A percentile compares a stretch with the other conserved stretches of the same genome.
phyloP scores from a whole-genome alignment of 1,140 invertebrate species.

The Ips typographus region DNA sequence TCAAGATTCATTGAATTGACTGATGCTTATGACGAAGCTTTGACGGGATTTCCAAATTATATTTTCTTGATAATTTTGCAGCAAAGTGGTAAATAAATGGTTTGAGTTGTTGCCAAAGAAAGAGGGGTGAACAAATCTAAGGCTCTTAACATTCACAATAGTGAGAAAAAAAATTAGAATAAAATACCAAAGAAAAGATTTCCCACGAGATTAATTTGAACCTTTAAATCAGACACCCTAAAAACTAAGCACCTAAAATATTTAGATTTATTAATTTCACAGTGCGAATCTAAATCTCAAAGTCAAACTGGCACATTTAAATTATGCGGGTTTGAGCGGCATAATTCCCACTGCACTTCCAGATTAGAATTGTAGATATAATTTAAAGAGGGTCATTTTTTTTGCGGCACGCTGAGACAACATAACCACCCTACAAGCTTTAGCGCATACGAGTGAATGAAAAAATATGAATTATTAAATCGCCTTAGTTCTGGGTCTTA shows the following conservation, averaged over 20 bases:
- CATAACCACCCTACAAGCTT: constrained; percentile 25
- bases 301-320: constrained; percentile 16
- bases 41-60: too few species aligned
- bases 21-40: too few species aligned
- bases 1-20: too few species aligned
- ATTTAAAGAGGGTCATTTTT: constrained; percentile 37
- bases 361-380: constrained; percentile 26
- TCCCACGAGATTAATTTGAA: not conserved
- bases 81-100: too few species aligned
- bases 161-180: too few species aligned
- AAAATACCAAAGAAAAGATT: not conserved
- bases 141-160: too few species aligned
- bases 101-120: too few species aligned
- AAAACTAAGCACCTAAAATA: constrained; percentile 20
- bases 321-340: constrained; percentile 31
- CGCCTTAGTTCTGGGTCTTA: constrained; percentile 1
- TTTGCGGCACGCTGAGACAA: constrained; percentile 31
- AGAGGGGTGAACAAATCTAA: too few species aligned
- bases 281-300: constrained; percentile 29
- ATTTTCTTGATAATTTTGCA: too few species aligned
- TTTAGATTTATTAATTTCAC: constrained; percentile 41
- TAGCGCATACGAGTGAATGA: constrained; percentile 9
- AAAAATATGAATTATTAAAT: constrained; percentile 30
- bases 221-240: not conserved
- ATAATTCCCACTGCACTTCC: constrained; percentile 20